Evolutionary conservation across 2,888 invertebrate species (phyloP), one percentile per base, ranked within the genome.

Genomic region (Chalcis sispes): DNA sequence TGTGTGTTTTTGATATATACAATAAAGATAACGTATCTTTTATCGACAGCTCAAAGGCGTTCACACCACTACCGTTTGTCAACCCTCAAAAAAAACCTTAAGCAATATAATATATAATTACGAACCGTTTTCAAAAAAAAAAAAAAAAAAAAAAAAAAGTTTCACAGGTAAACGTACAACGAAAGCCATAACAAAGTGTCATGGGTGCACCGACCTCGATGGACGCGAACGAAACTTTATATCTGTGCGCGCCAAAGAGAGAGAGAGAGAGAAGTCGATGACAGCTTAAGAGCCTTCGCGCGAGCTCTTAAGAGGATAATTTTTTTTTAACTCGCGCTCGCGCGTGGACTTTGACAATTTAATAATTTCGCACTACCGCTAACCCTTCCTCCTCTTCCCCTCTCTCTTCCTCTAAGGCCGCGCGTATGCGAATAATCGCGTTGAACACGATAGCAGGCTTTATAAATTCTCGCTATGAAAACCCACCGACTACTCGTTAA

Each of bases 271-370:
- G 84, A 86, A 85, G 85, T 83, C 79, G 87, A 87, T 87, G 87
- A 87, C 88, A 87, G 86, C 85, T 85, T 88, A 87, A 88, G 87
- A 87, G 85, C 83, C 84, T 84, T 85, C 82, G 84, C 85, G 71
- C 85, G 83, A 81, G 87, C 82, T 82, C 82, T 84, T 84, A 83
- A 83, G 83, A 82, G 82, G 81, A 82, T 81, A 79, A 77, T 81
- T 82, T 81, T 83, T 81, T 81, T 48, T 23, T n/a, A 40, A 15
- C 27, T 62, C 46, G 20, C 52, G n/a, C 40, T 40, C 67, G 25
- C 61, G 73, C 77, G 79, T 75, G 74, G 79, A 79, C 81, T 82
- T 83, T 84, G 83, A 84, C 85, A 83, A 85, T 84, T 85, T 85
- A 83, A 85, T 85, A 84, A 85, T 85, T 84, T 80, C 81, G 82